A percentile compares a stretch with the other conserved stretches of the same genome.
phyloP scores from a whole-genome alignment of 2,113 vertebrate genomes.

The Catharus bicknelli region DNA sequence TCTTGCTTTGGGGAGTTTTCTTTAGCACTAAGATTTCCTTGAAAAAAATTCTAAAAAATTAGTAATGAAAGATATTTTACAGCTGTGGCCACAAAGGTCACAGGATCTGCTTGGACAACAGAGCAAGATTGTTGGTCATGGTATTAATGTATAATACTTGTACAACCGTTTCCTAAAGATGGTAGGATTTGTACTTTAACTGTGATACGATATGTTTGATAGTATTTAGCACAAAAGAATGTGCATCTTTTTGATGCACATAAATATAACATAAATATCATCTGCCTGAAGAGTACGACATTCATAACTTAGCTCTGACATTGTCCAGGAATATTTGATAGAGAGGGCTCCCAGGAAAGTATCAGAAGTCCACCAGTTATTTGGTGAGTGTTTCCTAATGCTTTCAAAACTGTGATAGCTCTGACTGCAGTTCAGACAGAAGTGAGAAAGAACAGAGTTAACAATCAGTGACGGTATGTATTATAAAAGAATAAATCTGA shows the following conservation, averaged over 20 bases:
- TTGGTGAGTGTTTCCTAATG: background rate
- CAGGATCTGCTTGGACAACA: background rate
- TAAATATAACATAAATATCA: background rate
- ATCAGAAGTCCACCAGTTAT: background rate
- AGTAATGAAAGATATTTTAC: accelerated
- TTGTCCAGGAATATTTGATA: background rate
- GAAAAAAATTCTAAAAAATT: background rate
- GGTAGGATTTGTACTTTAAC: background rate
- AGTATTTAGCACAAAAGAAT: background rate
- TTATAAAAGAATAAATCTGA: background rate
- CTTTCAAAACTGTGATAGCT: background rate
- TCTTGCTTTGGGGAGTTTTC: background rate
- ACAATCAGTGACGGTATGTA: background rate
- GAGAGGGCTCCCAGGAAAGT: background rate
- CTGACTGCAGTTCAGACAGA: background rate
- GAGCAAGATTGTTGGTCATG: accelerated
- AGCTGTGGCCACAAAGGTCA: background rate
- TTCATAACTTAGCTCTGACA: background rate
- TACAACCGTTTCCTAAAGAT: background rate
- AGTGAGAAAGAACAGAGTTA: background rate
- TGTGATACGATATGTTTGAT: background rate
- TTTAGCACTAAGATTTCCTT: background rate
- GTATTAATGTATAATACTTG: background rate
- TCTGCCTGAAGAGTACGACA: background rate
- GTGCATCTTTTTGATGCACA: background rate